Base-by-base conservation (phyloP, 2,888 invertebrate species). In the Galeruca laticollis region DNA sequence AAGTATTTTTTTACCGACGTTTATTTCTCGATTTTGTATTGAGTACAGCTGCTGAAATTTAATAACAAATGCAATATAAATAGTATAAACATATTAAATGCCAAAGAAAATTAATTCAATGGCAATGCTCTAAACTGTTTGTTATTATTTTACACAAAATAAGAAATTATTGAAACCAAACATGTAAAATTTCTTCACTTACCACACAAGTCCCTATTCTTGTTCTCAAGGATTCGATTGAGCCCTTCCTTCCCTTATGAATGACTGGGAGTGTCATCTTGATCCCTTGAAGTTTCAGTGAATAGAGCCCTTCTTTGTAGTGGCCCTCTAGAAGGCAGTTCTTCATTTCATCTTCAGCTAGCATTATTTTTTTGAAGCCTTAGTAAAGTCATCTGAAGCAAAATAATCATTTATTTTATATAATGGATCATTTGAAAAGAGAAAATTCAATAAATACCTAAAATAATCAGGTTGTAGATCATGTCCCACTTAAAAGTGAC, bases 241-340 rank as follows among this genome's bases (percentile, higher is more conserved):
- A n/a, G n/a, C n/a, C n/a, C n/a, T 35, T 35, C 57, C 37, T 59
- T 56, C 20, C 56, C 26, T 56, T 56, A n/a, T 26, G 56, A 47
- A 47, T 60, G 43, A 60, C 61, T 43, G 26, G 43, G 47, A 51
- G 31, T 31, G 56, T 56, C 20, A 31, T 51, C 61, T 62, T 62
- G 51, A 62, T 62, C 61, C 31, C 61, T 62, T 40, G 60, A 60
- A 35, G 51, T 11, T 3, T 62, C 61, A 31, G 33, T 51, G 35
- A 49, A 62, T 51, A 62, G 61, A 60, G 60, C 49, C 43, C 56
- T 57, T 35, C 26, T 60, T 60, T 60, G 43, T 47, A 60, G 43
- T 60, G 60, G 60, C 8, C 60, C 47, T 60, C 35, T 60, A 35
- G 60, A 20, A 60, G 49, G 61, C 61, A 62, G 15, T 62, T 62